Evolutionary conservation across 2,797 vertebrate species (phyloP), one percentile per base, ranked within the genome.

Genomic region (Melanotaenia maccullochi): DNA sequence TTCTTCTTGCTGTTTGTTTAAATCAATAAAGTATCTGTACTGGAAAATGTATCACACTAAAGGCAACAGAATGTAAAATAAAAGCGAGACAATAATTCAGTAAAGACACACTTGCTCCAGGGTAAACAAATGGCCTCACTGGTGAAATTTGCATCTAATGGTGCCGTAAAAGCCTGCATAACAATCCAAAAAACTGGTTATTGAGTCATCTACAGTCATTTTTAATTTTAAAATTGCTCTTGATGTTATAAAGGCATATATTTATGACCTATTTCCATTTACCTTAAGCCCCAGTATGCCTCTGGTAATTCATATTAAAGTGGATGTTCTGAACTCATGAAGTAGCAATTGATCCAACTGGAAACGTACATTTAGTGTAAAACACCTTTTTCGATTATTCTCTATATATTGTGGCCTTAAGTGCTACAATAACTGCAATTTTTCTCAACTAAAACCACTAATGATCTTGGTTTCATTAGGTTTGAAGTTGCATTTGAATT

Each of bases 201-300:
- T 74, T 82, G 64, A 88, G 72, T 74, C 78, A 78, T 83, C 61
- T 59, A 36, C 57, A 71, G 60, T 74, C 58, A 80, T 83, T 77
- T 83, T 59, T 44, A 59, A 66, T 72, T 81, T 71, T 60, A 64
- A 13, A 49, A 51, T 71, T 59, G 62, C 58, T 78, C 62, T 85
- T 42, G 0, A 4, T 64, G 62, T 68, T 71, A 64, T 30, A 22
- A 63, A 62, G 51, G 64, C 75, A 72, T 60, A 83, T 76, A 79
- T 72, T 74, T 65, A 81, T 85, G 75, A 85, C 75, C 77, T 81
- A 60, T 65, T 75, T 68, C 35, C 72, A 35, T 86, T 77, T 68
- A 78, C 62, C 30, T 82, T 40, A 9, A 73, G 44, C 61, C 7
- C 35, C 68, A 68, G 74, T 68, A 68, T 30, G 11, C 75, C 69